Evolutionary conservation across 2,113 vertebrate species (phyloP).

Genomic region (Leuciscus idus): DNA sequence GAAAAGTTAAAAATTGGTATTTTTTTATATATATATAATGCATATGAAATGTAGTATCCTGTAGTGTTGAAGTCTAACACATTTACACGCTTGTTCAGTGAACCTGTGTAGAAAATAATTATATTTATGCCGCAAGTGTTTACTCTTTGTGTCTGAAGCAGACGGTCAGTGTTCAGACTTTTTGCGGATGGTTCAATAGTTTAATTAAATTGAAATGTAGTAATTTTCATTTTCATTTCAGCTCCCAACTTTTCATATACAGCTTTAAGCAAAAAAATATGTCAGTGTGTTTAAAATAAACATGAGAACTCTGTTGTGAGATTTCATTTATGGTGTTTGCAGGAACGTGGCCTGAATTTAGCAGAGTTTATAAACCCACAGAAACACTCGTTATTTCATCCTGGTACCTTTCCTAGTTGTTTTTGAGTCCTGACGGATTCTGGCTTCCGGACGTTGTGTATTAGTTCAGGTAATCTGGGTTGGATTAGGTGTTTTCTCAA

Average conservation of each 20-base stretch:
- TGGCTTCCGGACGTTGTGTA: background rate
- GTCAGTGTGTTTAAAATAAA: background rate
- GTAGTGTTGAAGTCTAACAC: background rate
- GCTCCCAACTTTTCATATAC: too few relatives aligned
- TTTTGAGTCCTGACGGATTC: background rate
- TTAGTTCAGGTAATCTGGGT: background rate
- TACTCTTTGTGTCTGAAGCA: background rate
- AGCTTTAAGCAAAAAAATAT: background rate
- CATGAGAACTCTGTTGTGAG: background rate
- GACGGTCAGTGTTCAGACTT: background rate
- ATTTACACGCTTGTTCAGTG: background rate
- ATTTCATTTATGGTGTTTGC: background rate
- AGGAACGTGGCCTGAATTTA: background rate
- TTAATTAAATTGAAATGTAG: background rate
- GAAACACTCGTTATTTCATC: background rate
- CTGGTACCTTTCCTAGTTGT: background rate
- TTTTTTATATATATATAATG: background rate
- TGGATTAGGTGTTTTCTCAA: background rate
- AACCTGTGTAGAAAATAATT: background rate
- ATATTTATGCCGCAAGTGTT: slow-evolving; percentile 1
- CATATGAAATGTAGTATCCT: background rate
- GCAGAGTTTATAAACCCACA: background rate
- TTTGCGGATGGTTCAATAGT: background rate
- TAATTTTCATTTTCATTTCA: background rate
- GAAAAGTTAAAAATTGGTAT: background rate